Conservation (phyloP, 1,140 invertebrate species). For the Callitettix versicolor region DNA sequence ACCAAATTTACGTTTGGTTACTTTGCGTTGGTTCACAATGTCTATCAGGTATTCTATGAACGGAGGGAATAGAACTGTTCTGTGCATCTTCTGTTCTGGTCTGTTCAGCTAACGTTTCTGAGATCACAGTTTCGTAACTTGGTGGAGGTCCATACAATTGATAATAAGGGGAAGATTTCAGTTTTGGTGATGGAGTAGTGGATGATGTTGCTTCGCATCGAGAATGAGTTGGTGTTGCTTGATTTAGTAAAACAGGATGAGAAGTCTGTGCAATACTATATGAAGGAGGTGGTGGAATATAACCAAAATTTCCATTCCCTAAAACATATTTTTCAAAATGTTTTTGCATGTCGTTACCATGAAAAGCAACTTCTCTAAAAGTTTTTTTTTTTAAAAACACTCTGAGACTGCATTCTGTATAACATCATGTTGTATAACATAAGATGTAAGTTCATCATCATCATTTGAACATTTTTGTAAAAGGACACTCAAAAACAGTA, state of each 20-base stretch:
- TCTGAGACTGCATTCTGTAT: too few relatives aligned
- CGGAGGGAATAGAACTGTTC: too few relatives aligned
- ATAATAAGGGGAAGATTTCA: slow-evolving; percentile 34
- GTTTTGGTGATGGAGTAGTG: slow-evolving; percentile 28
- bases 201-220: not conserved
- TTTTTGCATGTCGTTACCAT: too few relatives aligned
- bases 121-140: slow-evolving; percentile 39
- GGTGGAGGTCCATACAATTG: slow-evolving; percentile 39
- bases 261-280: slow-evolving; percentile 5
- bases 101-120: slow-evolving; percentile 15
- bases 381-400: too few relatives aligned
- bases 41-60: too few relatives aligned
- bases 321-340: slow-evolving; percentile 13
- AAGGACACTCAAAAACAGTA: too few relatives aligned
- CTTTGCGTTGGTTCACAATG: too few relatives aligned
- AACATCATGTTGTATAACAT: too few relatives aligned
- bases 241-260: not conserved
- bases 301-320: not conserved
- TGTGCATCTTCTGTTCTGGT: not conserved
- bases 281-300: not conserved
- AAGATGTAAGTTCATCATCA: too few relatives aligned
- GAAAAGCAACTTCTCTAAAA: too few relatives aligned
- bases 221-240: not conserved
- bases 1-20: too few relatives aligned
- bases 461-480: too few relatives aligned